These are phyloP conservation scores for Calliopum simillimum DNA, from an alignment of 2,888 invertebrate species.

Conservation along the genomic window DNA sequence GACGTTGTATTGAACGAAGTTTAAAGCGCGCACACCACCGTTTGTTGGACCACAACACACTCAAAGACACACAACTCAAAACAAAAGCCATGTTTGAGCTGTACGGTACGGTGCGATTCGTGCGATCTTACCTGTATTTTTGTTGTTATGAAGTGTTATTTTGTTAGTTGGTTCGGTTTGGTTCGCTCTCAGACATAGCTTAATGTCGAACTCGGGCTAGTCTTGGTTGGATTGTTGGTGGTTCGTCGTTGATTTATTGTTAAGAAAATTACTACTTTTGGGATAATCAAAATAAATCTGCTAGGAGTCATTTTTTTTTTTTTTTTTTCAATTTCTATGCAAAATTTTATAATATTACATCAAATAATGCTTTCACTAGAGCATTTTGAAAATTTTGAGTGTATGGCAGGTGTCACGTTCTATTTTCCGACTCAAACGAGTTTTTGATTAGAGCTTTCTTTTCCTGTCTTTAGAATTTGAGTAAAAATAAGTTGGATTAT, in stretches of 20 bases:
- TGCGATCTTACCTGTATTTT: constrained; percentile 5
- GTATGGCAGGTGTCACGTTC: too few species aligned
- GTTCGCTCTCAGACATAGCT: neutral
- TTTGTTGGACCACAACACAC: neutral
- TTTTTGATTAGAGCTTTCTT: too few species aligned
- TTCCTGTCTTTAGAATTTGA: too few species aligned
- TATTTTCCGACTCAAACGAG: too few species aligned
- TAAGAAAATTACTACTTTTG: neutral
- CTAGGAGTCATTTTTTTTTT: too few species aligned
- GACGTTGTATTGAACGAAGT: constrained; percentile 38
- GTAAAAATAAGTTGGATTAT: too few species aligned
- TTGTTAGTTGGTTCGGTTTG: neutral
- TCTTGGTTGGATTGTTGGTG: constrained; percentile 10
- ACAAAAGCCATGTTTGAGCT: constrained; percentile 12
- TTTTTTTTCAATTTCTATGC: too few species aligned
- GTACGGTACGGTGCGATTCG: neutral
- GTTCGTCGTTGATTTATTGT: constrained; percentile 11
- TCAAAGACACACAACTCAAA: neutral
- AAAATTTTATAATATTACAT: too few species aligned
- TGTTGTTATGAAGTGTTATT: neutral
- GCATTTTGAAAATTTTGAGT: too few species aligned
- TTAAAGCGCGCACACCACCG: constrained; percentile 18
- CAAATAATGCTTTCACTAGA: too few species aligned
- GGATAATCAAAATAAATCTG: too few species aligned
- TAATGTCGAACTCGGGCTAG: neutral